Evolutionary conservation across 2,797 vertebrate species (phyloP).

Genomic region (Trachops cirrhosus): DNA sequence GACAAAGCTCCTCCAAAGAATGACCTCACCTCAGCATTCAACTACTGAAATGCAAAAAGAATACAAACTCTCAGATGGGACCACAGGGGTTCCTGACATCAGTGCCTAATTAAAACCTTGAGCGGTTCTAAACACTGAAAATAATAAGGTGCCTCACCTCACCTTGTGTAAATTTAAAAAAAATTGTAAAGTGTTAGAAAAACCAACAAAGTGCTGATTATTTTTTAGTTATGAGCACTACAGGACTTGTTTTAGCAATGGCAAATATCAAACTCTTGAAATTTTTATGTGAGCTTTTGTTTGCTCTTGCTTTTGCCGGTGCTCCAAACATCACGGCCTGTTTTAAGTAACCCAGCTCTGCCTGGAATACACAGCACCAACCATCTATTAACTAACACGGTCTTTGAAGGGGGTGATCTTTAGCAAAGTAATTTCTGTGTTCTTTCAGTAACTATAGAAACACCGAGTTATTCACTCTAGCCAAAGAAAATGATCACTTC

Average conservation of each 20-base stretch:
- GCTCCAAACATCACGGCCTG: not conserved
- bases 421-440: conserved; percentile 51
- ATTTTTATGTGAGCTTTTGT: not conserved
- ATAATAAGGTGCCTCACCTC: conserved; percentile 18
- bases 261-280: not conserved
- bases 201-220: conserved; percentile 11
- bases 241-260: conserved; percentile 27
- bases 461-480: conserved; percentile 6
- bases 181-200: not conserved
- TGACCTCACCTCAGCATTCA: conserved; percentile 59
- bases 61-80: conserved; percentile 47
- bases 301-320: not conserved
- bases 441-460: conserved; percentile 48
- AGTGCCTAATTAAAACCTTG: conserved; percentile 57
- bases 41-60: conserved; percentile 39
- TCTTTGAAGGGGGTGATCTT: not conserved
- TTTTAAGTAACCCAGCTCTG: not conserved
- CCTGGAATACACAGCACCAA: not conserved
- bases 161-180: not conserved
- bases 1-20: conserved; percentile 24
- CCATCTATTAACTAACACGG: not conserved
- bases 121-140: conserved; percentile 20
- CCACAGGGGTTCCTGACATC: conserved; percentile 37
- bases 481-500: conserved; percentile 46
- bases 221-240: not conserved